Conservation (phyloP, 2,797 vertebrate genomes). For the Astyanax mexicanus region DNA sequence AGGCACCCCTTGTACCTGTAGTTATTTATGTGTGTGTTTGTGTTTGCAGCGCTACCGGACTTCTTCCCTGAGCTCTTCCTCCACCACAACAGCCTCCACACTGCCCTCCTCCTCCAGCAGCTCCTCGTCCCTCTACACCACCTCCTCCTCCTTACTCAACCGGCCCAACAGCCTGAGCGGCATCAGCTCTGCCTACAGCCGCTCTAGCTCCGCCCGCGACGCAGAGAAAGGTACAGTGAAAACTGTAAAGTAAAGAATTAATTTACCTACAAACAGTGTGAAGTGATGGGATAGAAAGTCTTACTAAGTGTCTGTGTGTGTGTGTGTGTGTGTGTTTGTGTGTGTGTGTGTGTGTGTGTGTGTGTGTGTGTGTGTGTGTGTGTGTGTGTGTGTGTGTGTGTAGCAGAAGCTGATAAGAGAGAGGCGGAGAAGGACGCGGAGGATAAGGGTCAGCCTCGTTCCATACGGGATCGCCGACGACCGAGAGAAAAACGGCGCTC, state of each 20-base stretch:
- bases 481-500: slow-evolving; percentile 97
- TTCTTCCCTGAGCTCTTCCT: slow-evolving; percentile 79
- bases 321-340: too few species aligned
- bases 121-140: slow-evolving; percentile 71
- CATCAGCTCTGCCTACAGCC: slow-evolving; percentile 94
- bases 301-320: too few species aligned
- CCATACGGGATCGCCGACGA: slow-evolving; percentile 94
- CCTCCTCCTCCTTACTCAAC: slow-evolving; percentile 86
- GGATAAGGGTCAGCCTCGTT: slow-evolving; percentile 94
- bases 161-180: slow-evolving; percentile 95
- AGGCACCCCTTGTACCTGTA: too few species aligned
- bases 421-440: slow-evolving; percentile 96
- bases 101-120: slow-evolving; percentile 78
- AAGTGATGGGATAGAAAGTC: too few species aligned
- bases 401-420: slow-evolving; percentile 87
- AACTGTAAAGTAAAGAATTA: too few species aligned
- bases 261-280: too few species aligned
- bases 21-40: neutral
- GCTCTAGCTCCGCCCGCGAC: slow-evolving; percentile 87
- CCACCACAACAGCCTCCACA: slow-evolving; percentile 83
- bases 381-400: slow-evolving; percentile 10
- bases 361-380: neutral
- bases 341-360: slow-evolving; percentile 32
- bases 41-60: slow-evolving; percentile 85
- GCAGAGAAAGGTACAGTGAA: slow-evolving; percentile 94